phyloP scores from a whole-genome alignment of 2,113 vertebrate species.

The Tichodroma muraria region DNA sequence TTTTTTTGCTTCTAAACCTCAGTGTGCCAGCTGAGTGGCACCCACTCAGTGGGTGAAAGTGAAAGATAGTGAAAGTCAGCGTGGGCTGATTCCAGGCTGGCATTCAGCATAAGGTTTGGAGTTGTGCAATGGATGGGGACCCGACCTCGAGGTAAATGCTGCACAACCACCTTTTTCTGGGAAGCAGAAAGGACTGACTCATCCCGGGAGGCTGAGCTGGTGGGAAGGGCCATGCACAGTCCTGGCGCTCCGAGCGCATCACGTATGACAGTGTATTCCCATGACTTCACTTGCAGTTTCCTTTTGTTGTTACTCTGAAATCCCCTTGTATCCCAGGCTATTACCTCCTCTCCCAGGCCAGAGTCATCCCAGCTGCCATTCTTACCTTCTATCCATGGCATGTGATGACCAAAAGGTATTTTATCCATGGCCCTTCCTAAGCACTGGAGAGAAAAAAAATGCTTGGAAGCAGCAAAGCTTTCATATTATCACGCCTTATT shows the following conservation, averaged over 20 bases:
- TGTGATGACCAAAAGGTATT: fast-evolving
- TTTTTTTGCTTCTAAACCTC: not conserved
- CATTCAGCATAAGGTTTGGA: not conserved
- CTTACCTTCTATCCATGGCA: not conserved
- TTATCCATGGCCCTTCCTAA: not conserved
- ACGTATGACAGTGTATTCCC: not conserved
- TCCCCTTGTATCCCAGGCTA: not conserved
- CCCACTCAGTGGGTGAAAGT: too few species aligned
- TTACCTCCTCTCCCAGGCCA: not conserved
- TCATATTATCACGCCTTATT: not conserved
- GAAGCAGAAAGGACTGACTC: not conserved
- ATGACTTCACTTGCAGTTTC: not conserved
- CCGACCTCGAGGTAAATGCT: not conserved
- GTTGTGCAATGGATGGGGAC: not conserved
- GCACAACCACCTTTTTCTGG: not conserved
- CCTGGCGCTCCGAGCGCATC: fast-evolving
- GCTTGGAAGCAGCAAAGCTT: not conserved
- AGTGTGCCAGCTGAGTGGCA: fast-evolving
- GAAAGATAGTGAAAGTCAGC: not conserved
- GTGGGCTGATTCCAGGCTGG: not conserved
- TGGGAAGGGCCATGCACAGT: fast-evolving
- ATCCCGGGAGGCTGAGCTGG: not conserved
- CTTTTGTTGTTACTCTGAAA: not conserved
- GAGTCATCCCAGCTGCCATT: not conserved
- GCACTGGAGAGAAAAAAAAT: not conserved